phyloP scores from a whole-genome alignment of 2,113 vertebrate species.

The Elgaria multicarinata region DNA sequence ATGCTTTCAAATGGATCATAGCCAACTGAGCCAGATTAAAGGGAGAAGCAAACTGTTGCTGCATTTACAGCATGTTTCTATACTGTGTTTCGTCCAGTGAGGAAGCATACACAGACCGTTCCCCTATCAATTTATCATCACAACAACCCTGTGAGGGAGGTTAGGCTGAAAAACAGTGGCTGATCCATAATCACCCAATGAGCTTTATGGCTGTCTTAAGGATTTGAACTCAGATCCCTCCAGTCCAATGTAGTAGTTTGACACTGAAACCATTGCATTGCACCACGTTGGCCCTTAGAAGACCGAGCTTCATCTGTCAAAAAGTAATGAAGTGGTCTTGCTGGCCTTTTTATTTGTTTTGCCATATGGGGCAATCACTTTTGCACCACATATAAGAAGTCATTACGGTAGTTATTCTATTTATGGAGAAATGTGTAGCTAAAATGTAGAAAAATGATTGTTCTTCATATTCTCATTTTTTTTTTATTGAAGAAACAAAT shows the following conservation, averaged over 20 bases:
- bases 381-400: constrained; percentile 50
- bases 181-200: not conserved
- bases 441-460: constrained; percentile 53
- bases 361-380: constrained; percentile 55
- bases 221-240: not conserved
- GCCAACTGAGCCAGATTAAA: not conserved
- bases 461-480: constrained; percentile 30
- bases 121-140: not conserved
- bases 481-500: constrained; percentile 74
- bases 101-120: not conserved
- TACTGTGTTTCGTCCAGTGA: not conserved
- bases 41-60: not conserved
- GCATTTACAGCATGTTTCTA: accelerated
- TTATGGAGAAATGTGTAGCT: constrained; percentile 64
- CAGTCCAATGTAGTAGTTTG: not conserved
- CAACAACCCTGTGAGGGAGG: not conserved
- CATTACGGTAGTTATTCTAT: constrained; percentile 69
- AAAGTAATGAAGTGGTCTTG: constrained; percentile 41
- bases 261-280: not conserved
- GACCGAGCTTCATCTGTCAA: not conserved
- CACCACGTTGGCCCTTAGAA: accelerated
- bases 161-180: not conserved
- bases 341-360: constrained; percentile 22
- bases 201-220: not conserved
- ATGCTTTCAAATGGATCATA: not conserved